Conservation (phyloP, 2,888 invertebrate genomes). For the Sphaeridia pumilis region DNA sequence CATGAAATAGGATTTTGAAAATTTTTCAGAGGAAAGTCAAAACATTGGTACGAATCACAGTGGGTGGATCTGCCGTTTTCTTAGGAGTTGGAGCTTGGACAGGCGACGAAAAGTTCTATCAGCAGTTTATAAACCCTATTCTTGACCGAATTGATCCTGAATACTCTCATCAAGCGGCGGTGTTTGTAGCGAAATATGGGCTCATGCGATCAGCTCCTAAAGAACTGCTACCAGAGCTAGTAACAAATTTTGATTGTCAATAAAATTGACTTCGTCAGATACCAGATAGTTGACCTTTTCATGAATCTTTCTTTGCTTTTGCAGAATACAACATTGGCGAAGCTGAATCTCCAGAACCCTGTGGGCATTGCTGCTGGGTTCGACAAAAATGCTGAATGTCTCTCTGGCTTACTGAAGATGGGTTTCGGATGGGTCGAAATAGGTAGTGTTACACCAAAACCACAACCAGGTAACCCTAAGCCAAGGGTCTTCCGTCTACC, state of each 20-base stretch:
- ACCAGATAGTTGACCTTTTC: too few relatives aligned
- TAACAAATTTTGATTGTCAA: too few relatives aligned
- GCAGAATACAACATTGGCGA: conserved; percentile 61
- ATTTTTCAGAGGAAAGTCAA: conserved; percentile 59
- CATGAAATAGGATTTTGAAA: too few relatives aligned
- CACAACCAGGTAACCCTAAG: conserved; percentile 84
- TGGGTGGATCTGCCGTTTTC: conserved; percentile 55
- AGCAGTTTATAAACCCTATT: conserved; percentile 57
- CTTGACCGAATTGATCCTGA: conserved; percentile 65
- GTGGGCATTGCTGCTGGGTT: conserved; percentile 98
- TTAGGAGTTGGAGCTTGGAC: conserved; percentile 56
- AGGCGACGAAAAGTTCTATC: conserved; percentile 68
- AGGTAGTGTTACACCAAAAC: conserved; percentile 46
- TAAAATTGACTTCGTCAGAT: too few relatives aligned
- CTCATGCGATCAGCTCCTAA: conserved; percentile 51
- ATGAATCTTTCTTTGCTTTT: too few relatives aligned
- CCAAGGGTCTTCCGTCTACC: conserved; percentile 82
- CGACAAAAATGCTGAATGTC: conserved; percentile 91
- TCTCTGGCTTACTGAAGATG: conserved; percentile 62
- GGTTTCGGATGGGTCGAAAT: conserved; percentile 96
- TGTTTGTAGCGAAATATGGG: conserved; percentile 62
- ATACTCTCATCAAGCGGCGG: conserved; percentile 64
- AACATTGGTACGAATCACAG: conserved; percentile 52
- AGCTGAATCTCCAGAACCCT: conserved; percentile 67
- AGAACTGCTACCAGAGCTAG: conserved; percentile 54